Percentiles rank a stretch among this genome's conserved stretches.
These are phyloP conservation scores for Epinephelus fuscoguttatus DNA, from an alignment of 2,113 vertebrate genomes.

Conservation along the genomic window DNA sequence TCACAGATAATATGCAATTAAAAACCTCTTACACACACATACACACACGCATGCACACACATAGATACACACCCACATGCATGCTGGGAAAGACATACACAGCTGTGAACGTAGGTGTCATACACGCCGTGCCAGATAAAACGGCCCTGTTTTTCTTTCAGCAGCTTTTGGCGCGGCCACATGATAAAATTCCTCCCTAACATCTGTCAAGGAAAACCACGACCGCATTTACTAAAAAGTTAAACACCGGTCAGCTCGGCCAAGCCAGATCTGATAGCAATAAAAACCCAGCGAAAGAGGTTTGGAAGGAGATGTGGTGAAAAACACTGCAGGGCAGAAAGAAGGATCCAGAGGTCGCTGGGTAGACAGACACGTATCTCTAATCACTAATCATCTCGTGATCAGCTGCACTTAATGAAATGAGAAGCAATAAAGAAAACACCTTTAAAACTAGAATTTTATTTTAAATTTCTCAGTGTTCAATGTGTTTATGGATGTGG, in stretches of 20 bases:
- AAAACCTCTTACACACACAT: not conserved
- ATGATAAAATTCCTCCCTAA: conserved; percentile 78
- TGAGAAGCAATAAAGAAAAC: no score
- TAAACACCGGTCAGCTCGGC: conserved; percentile 73
- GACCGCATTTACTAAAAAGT: conserved; percentile 77
- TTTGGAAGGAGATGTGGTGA: conserved; percentile 27
- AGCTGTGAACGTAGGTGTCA: conserved; percentile 69
- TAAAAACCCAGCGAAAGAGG: conserved; percentile 29
- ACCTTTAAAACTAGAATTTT: no score
- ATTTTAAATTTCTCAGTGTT: no score
- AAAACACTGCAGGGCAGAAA: not conserved
- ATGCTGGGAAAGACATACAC: conserved; percentile 53
- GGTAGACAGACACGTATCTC: not conserved
- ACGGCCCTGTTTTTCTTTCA: conserved; percentile 64
- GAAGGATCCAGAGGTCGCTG: conserved; percentile 1
- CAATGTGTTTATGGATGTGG: no score
- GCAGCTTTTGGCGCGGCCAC: conserved; percentile 68
- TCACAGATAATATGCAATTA: conserved; percentile 21
- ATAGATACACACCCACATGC: conserved; percentile 24
- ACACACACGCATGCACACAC: not conserved
- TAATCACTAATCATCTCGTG: no score
- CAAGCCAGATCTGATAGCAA: conserved; percentile 79
- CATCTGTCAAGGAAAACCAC: conserved; percentile 83
- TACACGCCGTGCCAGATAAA: conserved; percentile 64
- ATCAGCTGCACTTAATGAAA: no score